phyloP scores from a whole-genome alignment of 2,113 vertebrate genomes.

The Ctenodactylus gundi region DNA sequence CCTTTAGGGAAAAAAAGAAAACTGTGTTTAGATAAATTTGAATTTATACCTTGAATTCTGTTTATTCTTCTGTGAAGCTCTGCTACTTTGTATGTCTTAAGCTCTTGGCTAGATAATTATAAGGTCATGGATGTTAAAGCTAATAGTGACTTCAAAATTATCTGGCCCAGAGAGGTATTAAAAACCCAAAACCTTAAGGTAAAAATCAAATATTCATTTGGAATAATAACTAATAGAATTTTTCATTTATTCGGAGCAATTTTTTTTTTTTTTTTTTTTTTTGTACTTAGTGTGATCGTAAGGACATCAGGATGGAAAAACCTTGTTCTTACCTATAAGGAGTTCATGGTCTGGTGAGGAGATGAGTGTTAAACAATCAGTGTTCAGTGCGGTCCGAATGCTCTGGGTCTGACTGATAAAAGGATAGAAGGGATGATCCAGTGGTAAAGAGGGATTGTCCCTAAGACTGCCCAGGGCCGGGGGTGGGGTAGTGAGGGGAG shows the following conservation, averaged over 20 bases:
- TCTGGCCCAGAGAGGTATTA: neutral
- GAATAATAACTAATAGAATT: neutral
- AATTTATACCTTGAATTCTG: neutral
- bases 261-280: neutral
- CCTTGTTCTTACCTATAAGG: neutral
- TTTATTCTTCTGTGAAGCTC: neutral
- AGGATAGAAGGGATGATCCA: neutral
- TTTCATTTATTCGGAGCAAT: constrained; percentile 8
- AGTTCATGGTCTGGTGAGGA: neutral
- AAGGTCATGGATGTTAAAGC: neutral
- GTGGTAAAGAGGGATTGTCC: constrained; percentile 21
- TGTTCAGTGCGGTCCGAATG: neutral
- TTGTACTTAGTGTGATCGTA: neutral
- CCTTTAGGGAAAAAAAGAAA: neutral
- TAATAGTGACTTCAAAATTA: neutral
- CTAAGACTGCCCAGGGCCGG: neutral
- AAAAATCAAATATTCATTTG: neutral
- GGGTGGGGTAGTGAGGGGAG: neutral
- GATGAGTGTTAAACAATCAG: neutral
- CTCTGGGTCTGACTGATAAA: constrained; percentile 30
- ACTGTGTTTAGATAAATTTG: neutral
- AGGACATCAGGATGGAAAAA: neutral
- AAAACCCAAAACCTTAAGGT: neutral
- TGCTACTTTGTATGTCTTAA: neutral
- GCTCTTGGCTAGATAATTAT: neutral